A percentile compares a stretch with the other conserved stretches of the same genome.
phyloP scores from a whole-genome alignment of 2,888 invertebrate genomes.

The Uropetala carovei region DNA sequence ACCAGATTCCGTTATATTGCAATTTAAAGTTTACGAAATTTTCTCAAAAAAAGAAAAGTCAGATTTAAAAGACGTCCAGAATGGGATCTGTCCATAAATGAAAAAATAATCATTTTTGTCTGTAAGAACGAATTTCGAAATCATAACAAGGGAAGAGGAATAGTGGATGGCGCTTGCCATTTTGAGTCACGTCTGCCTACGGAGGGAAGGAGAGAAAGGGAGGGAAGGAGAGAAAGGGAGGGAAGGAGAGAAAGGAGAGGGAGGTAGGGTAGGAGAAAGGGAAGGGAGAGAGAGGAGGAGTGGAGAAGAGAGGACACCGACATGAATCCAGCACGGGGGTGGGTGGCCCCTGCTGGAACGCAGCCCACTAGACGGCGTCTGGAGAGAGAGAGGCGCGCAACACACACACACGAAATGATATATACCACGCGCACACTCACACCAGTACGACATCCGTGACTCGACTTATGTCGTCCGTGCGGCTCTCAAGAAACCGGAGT shows the following conservation, averaged over 20 bases:
- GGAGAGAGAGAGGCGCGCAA: background rate
- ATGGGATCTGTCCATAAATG: too few species aligned
- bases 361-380: slow-evolving; percentile 14
- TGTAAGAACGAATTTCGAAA: too few species aligned
- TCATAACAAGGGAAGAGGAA: background rate
- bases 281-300: background rate
- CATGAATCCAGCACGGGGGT: slow-evolving; percentile 23
- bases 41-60: too few species aligned
- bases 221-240: background rate
- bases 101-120: too few species aligned
- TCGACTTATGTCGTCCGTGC: slow-evolving; percentile 33
- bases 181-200: slow-evolving; percentile 1
- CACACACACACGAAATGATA: background rate
- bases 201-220: background rate
- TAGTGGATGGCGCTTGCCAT: background rate
- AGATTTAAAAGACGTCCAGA: too few species aligned
- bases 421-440: slow-evolving; percentile 25
- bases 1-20: too few species aligned
- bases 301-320: background rate
- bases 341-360: slow-evolving; percentile 34
- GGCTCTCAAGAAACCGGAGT: slow-evolving; percentile 50
- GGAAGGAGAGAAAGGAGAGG: background rate
- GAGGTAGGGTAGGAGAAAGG: background rate
- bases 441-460: slow-evolving; percentile 41
- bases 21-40: too few species aligned